These are phyloP conservation scores for Lytechinus variegatus DNA, from an alignment of 35 echinoderm and acorn worm species.

Conservation along the genomic window DNA sequence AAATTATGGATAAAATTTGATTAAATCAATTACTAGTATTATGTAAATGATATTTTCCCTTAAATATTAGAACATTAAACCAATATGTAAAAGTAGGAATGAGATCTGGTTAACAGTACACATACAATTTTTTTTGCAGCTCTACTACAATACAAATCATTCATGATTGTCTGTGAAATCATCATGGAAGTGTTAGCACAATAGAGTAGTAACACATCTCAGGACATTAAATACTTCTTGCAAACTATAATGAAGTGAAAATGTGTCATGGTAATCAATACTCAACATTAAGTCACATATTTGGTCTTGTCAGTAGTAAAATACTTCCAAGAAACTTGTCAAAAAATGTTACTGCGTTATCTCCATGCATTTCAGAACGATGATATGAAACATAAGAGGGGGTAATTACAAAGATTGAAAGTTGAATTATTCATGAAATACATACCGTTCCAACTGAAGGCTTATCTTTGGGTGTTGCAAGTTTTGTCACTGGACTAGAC, in stretches of 20 bases:
- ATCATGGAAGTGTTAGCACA: not conserved
- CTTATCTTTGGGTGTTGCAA: not conserved
- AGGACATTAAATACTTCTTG: not conserved
- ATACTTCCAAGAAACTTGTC: no score
- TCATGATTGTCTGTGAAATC: not conserved
- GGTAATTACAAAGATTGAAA: no score
- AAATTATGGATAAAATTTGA: no score
- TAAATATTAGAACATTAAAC: not conserved
- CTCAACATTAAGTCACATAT: no score
- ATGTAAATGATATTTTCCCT: not conserved
- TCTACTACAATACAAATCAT: not conserved
- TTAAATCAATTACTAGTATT: no score
- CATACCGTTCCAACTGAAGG: conserved; percentile 23
- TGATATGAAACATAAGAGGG: no score
- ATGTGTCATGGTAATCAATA: no score
- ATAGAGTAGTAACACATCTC: not conserved
- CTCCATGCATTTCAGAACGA: no score
- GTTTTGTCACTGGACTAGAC: not conserved
- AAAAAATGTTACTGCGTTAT: no score
- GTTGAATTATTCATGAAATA: not conserved
- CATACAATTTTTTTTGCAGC: no score
- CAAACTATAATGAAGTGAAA: no score
- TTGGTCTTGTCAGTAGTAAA: no score
- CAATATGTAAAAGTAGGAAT: not conserved
- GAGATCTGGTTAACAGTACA: not conserved